These are phyloP conservation scores for Pammene aurita DNA, from an alignment of 2,888 invertebrate genomes.

Conservation along the genomic window DNA sequence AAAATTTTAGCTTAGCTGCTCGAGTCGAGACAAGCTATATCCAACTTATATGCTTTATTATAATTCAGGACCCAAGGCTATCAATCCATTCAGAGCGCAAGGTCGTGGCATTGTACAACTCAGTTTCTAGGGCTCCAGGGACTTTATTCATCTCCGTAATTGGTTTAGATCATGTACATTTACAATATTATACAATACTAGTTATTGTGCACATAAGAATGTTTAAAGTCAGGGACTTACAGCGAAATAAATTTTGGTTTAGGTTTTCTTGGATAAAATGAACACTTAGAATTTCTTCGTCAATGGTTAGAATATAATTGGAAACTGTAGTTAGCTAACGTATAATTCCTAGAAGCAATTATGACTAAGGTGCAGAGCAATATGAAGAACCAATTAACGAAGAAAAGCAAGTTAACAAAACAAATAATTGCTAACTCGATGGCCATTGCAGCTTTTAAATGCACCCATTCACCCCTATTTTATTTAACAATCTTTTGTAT, in stretches of 20 bases:
- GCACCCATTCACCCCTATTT: neutral
- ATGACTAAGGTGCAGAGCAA: conserved; percentile 6
- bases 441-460: neutral
- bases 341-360: conserved; percentile 10
- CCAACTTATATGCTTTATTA: neutral
- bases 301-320: conserved; percentile 5
- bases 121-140: conserved; percentile 1
- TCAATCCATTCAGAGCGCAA: neutral
- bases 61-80: neutral
- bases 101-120: neutral
- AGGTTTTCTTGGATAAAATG: neutral
- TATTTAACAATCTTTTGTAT: neutral
- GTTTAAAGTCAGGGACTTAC: too few species aligned
- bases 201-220: too few species aligned
- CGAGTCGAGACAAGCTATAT: neutral
- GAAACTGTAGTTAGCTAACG: neutral
- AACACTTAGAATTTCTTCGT: neutral
- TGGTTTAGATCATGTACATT: neutral
- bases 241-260: too few species aligned
- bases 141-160: conserved; percentile 14
- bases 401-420: neutral
- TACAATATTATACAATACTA: too few species aligned
- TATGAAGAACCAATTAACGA: conserved; percentile 10
- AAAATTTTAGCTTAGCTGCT: neutral
- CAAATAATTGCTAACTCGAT: neutral